Evolutionary conservation across 2,113 vertebrate species (phyloP).

Genomic region (Neodontobutis hainanensis): DNA sequence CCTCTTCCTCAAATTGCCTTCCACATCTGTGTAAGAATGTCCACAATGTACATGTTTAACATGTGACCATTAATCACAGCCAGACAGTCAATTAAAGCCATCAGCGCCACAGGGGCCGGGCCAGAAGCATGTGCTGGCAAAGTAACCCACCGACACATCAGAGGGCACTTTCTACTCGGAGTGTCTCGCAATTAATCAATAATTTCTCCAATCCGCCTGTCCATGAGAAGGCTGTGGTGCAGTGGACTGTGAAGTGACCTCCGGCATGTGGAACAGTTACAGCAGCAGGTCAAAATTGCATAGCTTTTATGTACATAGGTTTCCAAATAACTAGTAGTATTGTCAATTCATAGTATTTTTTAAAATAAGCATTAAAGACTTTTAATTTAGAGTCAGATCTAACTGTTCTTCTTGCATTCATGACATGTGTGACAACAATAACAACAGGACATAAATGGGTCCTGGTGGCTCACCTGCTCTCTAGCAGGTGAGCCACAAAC

Average conservation of each 20-base stretch:
- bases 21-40: slow-evolving; percentile 76
- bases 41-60: slow-evolving; percentile 85
- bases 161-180: slow-evolving; percentile 40
- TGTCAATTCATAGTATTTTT: too few relatives aligned
- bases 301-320: too few relatives aligned
- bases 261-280: neutral
- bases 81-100: slow-evolving; percentile 80
- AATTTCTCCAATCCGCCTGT: slow-evolving; percentile 20
- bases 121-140: slow-evolving; percentile 27
- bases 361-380: too few relatives aligned
- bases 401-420: too few relatives aligned
- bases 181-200: slow-evolving; percentile 24
- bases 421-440: too few relatives aligned
- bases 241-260: slow-evolving; percentile 14
- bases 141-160: slow-evolving; percentile 33
- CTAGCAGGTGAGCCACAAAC: too few relatives aligned
- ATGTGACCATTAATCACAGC: slow-evolving; percentile 82
- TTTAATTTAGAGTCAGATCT: too few relatives aligned
- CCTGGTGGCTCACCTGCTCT: too few relatives aligned
- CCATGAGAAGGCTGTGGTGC: slow-evolving; percentile 9
- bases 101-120: slow-evolving; percentile 51
- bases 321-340: too few relatives aligned
- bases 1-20: slow-evolving; percentile 68
- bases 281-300: neutral
- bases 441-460: too few relatives aligned